These are phyloP conservation scores for Isaurus tuberculatus DNA, from an alignment of 92 coral and sea anemone species.

Conservation along the genomic window DNA sequence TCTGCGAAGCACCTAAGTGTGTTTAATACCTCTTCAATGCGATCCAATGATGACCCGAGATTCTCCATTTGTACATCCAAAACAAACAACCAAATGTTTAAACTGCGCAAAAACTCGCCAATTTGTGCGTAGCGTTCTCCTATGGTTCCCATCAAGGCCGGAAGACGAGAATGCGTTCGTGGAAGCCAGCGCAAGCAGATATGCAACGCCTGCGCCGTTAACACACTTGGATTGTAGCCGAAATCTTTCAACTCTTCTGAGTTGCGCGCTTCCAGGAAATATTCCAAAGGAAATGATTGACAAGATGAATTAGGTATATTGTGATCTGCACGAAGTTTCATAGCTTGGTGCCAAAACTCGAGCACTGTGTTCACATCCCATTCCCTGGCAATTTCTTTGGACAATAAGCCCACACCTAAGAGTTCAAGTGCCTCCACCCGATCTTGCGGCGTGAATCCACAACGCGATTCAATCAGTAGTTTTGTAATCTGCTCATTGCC, in stretches of 20 bases:
- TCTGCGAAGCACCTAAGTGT: conserved; percentile 84
- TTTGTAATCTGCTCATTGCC: conserved; percentile 75
- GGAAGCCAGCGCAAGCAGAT: conserved; percentile 76
- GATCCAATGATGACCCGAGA: conserved; percentile 55
- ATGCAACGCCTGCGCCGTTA: conserved; percentile 83
- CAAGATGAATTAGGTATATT: conserved; percentile 51
- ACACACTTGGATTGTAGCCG: conserved; percentile 71
- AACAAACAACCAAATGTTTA: conserved; percentile 80
- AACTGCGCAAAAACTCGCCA: conserved; percentile 85
- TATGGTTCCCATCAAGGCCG: conserved; percentile 81
- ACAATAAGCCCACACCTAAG: conserved; percentile 78
- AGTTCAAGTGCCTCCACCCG: conserved; percentile 76
- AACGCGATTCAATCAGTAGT: conserved; percentile 68
- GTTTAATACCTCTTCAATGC: conserved; percentile 75
- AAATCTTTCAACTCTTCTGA: conserved; percentile 66
- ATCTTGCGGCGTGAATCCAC: conserved; percentile 68
- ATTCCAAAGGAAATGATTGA: conserved; percentile 71
- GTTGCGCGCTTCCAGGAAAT: conserved; percentile 76
- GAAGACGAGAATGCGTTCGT: conserved; percentile 76
- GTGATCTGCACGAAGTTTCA: conserved; percentile 66
- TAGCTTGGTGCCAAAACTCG: conserved; percentile 83
- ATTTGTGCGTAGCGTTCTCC: conserved; percentile 87
- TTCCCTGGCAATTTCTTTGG: conserved; percentile 82
- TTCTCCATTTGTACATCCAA: conserved; percentile 74
- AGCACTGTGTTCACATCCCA: conserved; percentile 80